Base-by-base conservation (phyloP, 2,113 vertebrate species). In the Hypocryptadius cinnamomeus region DNA sequence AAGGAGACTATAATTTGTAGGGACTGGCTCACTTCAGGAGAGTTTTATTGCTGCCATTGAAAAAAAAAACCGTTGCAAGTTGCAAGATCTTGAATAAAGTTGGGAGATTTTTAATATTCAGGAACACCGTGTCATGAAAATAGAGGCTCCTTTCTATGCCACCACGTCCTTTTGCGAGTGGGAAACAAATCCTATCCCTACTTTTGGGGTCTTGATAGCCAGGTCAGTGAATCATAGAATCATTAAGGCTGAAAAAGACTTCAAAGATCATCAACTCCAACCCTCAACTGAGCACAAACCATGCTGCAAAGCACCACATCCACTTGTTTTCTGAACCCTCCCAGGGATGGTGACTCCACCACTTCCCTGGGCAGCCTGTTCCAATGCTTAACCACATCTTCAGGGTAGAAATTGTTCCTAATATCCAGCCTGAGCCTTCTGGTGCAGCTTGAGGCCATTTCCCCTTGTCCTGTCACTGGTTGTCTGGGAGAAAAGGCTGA, bases 401-500 rank as follows among this genome's bases (percentile, higher is more conserved):
- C 37, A 51, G 33, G 21, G 27, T 17, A 68, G 33, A 77, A 59
- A 33, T 15, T 51, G 22, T 8, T 60, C 53, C 61, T 33, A 6
- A 68, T 27, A 27, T 31, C 37, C 45, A 37, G 5, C 22, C 37
- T 51, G 53, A 68, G 35, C 51, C 44, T 35, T 31, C 16, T 50
- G 53, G 13, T 27, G 16, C 51, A 27, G 44, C 71, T 37, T 10
- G 44, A 76, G 44, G 37, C 25, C 13, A 4, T 68, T 59, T 25
- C 17, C 31, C 42, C 8, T 30, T 57, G 10, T 57, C 10, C 51
- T 42, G 21, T 31, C 0, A 0, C 50, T 50, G 42, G 4, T 2
- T 48, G 5, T 53, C 15, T n/a, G 50, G 70, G 19, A 48, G n/a
- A 48, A 85, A 30, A 57, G 24, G 13, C 35, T 40, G 37, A 66